These are phyloP conservation scores for Pica pica DNA, from an alignment of 2,113 vertebrate species.

Conservation along the genomic window DNA sequence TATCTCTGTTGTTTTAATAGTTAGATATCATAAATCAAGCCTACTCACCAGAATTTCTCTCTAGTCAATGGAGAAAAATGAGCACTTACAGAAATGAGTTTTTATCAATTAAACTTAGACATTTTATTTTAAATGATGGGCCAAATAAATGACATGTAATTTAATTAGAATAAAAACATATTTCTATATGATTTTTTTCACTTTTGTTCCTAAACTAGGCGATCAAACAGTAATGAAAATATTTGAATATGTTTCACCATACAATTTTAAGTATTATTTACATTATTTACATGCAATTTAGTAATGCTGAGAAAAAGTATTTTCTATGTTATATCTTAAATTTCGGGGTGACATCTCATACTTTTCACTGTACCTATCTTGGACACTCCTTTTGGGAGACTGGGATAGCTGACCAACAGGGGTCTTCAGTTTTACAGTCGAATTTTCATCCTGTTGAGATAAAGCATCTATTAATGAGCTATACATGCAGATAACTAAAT, in stretches of 20 bases:
- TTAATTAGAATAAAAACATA: neutral
- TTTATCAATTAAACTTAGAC: neutral
- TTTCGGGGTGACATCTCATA: neutral
- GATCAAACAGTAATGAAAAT: neutral
- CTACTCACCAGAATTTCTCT: neutral
- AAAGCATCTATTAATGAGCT: neutral
- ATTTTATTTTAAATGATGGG: neutral
- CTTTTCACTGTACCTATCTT: neutral
- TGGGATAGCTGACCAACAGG: neutral
- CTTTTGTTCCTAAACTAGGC: neutral
- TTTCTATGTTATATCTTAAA: neutral
- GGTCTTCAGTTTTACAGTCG: neutral
- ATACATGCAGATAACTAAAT: neutral
- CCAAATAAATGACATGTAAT: neutral
- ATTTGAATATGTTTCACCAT: neutral
- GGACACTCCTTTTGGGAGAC: neutral
- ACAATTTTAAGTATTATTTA: neutral
- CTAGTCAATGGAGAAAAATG: neutral
- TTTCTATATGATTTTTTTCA: neutral
- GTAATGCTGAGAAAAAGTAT: neutral
- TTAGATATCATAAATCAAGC: conserved; percentile 35
- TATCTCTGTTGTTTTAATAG: conserved; percentile 19
- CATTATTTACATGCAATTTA: neutral
- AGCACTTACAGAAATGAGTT: neutral
- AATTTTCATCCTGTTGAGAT: neutral